Evolutionary conservation across 2,888 invertebrate genomes (phyloP).

Genomic region (Perizoma flavofasciatum): DNA sequence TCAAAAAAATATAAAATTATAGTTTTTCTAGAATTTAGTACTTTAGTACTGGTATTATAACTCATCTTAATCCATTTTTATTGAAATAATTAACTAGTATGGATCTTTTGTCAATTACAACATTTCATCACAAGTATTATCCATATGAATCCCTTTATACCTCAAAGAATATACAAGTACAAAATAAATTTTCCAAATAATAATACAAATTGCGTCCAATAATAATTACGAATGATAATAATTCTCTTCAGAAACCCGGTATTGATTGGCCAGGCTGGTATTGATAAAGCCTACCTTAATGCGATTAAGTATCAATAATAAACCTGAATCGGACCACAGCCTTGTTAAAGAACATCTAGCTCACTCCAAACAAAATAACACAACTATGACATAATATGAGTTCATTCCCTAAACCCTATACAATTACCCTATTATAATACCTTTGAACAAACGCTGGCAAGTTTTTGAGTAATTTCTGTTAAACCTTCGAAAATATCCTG

Average conservation of each 20-base stretch:
- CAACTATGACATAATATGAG: too few species aligned
- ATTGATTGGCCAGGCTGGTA: conserved; percentile 22
- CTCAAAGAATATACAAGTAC: background rate
- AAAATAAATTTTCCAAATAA: conserved; percentile 5
- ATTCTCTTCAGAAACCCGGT: conserved; percentile 29
- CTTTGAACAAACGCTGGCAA: too few species aligned
- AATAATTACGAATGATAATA: conserved; percentile 28
- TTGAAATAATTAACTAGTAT: too few species aligned
- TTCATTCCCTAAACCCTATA: too few species aligned
- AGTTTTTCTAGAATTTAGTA: too few species aligned
- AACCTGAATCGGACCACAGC: conserved; percentile 13
- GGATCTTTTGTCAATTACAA: too few species aligned
- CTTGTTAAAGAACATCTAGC: background rate
- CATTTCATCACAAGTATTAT: conserved; percentile 40
- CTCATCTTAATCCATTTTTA: too few species aligned
- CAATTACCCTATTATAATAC: too few species aligned
- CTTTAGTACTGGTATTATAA: too few species aligned
- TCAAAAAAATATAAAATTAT: too few species aligned
- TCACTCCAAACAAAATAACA: background rate
- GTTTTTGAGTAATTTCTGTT: too few species aligned
- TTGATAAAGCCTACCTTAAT: conserved; percentile 21
- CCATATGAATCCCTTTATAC: conserved; percentile 26
- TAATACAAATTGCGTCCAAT: conserved; percentile 16
- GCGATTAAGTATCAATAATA: conserved; percentile 37
- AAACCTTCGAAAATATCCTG: too few species aligned